Evolutionary conservation across 2,113 vertebrate genomes (phyloP).

Genomic region (Craseonycteris thonglongyai): DNA sequence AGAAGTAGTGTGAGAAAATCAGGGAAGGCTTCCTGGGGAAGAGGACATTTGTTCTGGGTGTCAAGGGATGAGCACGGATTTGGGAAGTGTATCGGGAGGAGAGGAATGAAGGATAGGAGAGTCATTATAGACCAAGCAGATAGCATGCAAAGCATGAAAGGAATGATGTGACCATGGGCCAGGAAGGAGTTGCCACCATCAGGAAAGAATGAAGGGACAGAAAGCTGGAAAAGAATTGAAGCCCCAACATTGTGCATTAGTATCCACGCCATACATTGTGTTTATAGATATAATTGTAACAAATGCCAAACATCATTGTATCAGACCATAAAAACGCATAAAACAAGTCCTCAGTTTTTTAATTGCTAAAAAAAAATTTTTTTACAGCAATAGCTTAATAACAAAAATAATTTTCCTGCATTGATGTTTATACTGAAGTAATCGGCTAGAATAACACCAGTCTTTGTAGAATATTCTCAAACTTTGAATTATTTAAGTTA

Average conservation of each 20-base stretch:
- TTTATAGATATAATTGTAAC: background rate
- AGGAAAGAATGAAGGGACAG: background rate
- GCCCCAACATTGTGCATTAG: background rate
- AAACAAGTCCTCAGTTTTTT: background rate
- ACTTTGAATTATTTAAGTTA: slow-evolving; percentile 31
- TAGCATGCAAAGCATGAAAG: background rate
- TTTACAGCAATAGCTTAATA: background rate
- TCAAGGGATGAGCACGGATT: background rate
- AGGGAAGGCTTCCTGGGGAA: background rate
- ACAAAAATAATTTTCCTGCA: background rate
- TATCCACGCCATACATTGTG: no score
- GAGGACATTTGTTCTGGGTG: background rate
- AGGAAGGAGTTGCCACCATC: background rate
- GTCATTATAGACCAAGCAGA: background rate
- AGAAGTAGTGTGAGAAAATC: background rate
- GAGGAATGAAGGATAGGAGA: background rate
- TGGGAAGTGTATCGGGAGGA: background rate
- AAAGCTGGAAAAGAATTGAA: background rate
- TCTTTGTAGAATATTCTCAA: slow-evolving; percentile 11
- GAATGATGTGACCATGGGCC: background rate
- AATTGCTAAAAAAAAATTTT: background rate
- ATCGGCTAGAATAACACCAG: background rate
- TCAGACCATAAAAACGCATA: background rate
- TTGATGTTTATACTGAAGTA: background rate
- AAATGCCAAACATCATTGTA: background rate